Evolutionary conservation across 2,888 invertebrate genomes (phyloP).

Genomic region (Pharmacophagus antenor): DNA sequence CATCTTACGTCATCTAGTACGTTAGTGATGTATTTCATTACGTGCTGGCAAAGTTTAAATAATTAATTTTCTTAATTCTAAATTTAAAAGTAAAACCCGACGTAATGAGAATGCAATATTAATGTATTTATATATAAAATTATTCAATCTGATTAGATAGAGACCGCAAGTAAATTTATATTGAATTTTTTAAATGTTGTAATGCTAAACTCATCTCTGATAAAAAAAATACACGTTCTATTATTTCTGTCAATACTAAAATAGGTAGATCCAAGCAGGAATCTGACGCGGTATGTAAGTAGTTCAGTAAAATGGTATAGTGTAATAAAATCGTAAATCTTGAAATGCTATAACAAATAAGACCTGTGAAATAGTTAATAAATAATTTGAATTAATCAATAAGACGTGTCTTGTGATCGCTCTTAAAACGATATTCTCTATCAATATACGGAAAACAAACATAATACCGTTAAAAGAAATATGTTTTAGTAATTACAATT

Average conservation of each 20-base stretch:
- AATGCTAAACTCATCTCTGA: too few species aligned
- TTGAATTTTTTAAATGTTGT: too few species aligned
- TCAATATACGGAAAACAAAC: background rate
- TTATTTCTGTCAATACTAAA: too few species aligned
- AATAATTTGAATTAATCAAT: background rate
- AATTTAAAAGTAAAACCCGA: background rate
- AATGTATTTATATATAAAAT: too few species aligned
- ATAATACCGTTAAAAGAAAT: background rate
- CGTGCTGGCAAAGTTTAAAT: background rate
- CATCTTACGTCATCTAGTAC: slow-evolving; percentile 10
- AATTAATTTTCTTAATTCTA: background rate
- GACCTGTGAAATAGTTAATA: background rate
- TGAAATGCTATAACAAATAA: too few species aligned
- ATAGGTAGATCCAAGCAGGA: too few species aligned
- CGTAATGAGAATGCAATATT: background rate
- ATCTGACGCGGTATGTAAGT: too few species aligned
- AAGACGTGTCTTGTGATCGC: background rate
- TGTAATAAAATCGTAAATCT: too few species aligned
- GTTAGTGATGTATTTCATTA: slow-evolving; percentile 1
- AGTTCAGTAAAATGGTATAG: too few species aligned
- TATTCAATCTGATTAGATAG: too few species aligned
- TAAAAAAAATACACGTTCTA: too few species aligned
- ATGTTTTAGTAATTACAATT: background rate
- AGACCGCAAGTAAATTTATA: too few species aligned
- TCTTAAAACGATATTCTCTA: background rate